A percentile compares a stretch with the other conserved stretches of the same genome.
phyloP scores from a whole-genome alignment of 2,888 invertebrate species.

The Eristalis arbustorum region DNA sequence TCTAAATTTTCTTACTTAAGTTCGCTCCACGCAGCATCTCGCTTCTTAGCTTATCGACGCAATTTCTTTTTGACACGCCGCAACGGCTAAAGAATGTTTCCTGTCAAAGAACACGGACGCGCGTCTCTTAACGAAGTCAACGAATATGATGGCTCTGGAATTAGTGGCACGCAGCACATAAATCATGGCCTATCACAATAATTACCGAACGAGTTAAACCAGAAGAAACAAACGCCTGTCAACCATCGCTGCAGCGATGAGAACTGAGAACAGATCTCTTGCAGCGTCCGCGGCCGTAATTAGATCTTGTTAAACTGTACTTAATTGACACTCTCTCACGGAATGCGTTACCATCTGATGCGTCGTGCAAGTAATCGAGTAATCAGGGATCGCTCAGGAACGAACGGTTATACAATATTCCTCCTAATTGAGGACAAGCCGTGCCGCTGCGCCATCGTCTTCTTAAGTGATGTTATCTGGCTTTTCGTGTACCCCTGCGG shows the following conservation, averaged over 20 bases:
- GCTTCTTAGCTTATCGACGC: no score
- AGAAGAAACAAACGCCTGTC: not conserved
- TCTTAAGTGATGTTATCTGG: not conserved
- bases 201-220: not conserved
- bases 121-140: not conserved
- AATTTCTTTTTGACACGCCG: no score
- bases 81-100: not conserved
- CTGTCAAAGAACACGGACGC: not conserved
- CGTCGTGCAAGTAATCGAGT: not conserved
- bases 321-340: not conserved
- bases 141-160: not conserved
- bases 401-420: not conserved
- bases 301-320: not conserved
- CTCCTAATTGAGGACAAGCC: not conserved
- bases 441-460: not conserved
- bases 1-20: no score
- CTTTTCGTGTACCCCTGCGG: not conserved
- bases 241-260: not conserved
- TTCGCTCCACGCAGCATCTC: no score
- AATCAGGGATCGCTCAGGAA: not conserved
- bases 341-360: not conserved
- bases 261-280: not conserved
- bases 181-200: not conserved
- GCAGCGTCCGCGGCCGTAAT: not conserved
- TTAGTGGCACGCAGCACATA: not conserved